phyloP scores from a whole-genome alignment of 1,140 invertebrate genomes.

The Oedothorax gibbosus region DNA sequence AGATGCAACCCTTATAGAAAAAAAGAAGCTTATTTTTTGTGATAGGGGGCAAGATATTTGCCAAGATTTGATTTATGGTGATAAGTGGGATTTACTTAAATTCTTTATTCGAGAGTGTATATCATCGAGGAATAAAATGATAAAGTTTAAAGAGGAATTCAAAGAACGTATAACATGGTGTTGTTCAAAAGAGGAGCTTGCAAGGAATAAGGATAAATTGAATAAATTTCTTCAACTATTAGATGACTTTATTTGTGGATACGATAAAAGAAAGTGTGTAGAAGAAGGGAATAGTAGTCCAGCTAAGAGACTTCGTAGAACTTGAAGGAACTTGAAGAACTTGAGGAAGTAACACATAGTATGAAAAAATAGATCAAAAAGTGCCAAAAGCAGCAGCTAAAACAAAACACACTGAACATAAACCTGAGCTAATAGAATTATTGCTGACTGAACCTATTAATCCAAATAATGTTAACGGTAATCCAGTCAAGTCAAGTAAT shows the following conservation, averaged over 20 bases:
- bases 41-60: constrained; percentile 28
- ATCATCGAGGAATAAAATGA: constrained; percentile 16
- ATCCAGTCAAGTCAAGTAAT: constrained; percentile 17
- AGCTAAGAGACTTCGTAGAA: constrained; percentile 39
- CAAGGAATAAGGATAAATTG: constrained; percentile 1
- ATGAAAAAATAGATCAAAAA: neutral
- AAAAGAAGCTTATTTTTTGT: constrained; percentile 32
- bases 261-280: constrained; percentile 33
- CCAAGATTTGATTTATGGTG: constrained; percentile 14
- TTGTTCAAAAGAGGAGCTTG: constrained; percentile 18
- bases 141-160: constrained; percentile 38
- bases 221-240: constrained; percentile 42
- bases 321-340: neutral
- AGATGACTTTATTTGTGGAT: constrained; percentile 23
- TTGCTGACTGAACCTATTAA: constrained; percentile 24
- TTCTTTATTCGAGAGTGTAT: constrained; percentile 46
- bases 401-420: constrained; percentile 1
- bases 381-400: constrained; percentile 17
- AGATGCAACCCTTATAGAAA: constrained; percentile 38
- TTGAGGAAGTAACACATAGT: constrained; percentile 12
- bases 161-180: constrained; percentile 5
- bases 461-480: constrained; percentile 22
- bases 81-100: constrained; percentile 31
- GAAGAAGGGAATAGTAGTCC: constrained; percentile 39
- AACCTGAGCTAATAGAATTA: constrained; percentile 25